Evolutionary conservation across 2,113 vertebrate species (phyloP).

Genomic region (Lontra canadensis): DNA sequence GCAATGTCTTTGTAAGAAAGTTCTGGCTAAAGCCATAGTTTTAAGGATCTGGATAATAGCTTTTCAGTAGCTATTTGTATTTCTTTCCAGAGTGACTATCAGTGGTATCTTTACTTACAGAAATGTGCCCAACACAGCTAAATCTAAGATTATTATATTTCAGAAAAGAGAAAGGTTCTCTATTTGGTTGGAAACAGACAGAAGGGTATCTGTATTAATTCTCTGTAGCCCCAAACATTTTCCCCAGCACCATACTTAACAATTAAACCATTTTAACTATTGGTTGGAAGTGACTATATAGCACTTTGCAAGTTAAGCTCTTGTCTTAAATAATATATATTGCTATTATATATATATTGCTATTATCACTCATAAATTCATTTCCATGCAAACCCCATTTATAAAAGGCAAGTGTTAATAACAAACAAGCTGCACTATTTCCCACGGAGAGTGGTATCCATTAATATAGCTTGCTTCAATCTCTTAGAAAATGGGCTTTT

Average conservation of each 20-base stretch:
- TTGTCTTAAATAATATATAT: constrained; percentile 26
- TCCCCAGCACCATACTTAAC: background rate
- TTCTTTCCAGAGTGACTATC: constrained; percentile 65
- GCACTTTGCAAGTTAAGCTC: constrained; percentile 36
- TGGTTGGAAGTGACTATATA: background rate
- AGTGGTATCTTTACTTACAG: constrained; percentile 64
- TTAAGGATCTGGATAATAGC: constrained; percentile 69
- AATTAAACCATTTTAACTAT: constrained; percentile 33
- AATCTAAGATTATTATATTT: constrained; percentile 58
- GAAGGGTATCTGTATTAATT: constrained; percentile 23
- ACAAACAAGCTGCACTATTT: background rate
- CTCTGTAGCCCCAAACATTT: background rate
- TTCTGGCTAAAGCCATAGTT: constrained; percentile 62
- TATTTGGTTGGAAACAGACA: constrained; percentile 49
- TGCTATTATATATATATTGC: constrained; percentile 14
- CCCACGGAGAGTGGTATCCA: background rate
- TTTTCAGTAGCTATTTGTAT: constrained; percentile 64
- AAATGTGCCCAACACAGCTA: constrained; percentile 46
- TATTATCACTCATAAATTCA: constrained; percentile 48
- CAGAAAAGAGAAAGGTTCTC: background rate
- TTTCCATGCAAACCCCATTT: constrained; percentile 41
- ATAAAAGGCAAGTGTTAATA: constrained; percentile 42
- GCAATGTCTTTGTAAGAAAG: constrained; percentile 54
- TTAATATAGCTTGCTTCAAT: background rate
- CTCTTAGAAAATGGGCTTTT: constrained; percentile 29